phyloP scores from a whole-genome alignment of 2,113 vertebrate genomes.

The Capreolus pygargus region DNA sequence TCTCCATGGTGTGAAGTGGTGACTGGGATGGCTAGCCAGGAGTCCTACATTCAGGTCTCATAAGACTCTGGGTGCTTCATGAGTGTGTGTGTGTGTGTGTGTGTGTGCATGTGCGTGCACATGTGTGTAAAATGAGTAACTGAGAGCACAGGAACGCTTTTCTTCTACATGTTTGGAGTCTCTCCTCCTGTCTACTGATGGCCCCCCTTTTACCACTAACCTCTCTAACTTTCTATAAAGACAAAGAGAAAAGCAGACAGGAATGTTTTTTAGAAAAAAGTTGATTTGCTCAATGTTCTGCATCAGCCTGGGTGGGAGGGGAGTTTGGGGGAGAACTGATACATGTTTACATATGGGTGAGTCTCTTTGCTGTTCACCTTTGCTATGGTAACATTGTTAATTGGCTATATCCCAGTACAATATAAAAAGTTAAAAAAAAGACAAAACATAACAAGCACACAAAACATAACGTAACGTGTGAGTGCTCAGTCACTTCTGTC shows the following conservation, averaged over 20 bases:
- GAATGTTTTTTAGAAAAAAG: background rate
- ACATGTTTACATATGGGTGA: background rate
- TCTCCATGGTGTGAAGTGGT: background rate
- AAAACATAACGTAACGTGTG: background rate
- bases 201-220: background rate
- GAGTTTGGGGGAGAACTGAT: background rate
- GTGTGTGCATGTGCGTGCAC: background rate
- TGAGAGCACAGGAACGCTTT: background rate
- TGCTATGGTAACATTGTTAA: background rate
- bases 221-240: background rate
- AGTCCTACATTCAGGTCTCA: background rate
- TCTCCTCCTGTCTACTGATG: background rate
- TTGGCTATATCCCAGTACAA: background rate
- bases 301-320: background rate
- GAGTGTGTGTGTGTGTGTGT: background rate
- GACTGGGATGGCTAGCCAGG: background rate
- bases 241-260: background rate
- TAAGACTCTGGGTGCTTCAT: background rate
- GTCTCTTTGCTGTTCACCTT: background rate
- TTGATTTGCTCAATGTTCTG: background rate
- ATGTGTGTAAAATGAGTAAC: background rate
- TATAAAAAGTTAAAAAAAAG: background rate
- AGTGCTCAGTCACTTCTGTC: background rate
- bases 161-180: background rate
- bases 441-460: background rate